Base-by-base conservation (phyloP, 2,113 vertebrate species). In the Oreocharis arfaki region DNA sequence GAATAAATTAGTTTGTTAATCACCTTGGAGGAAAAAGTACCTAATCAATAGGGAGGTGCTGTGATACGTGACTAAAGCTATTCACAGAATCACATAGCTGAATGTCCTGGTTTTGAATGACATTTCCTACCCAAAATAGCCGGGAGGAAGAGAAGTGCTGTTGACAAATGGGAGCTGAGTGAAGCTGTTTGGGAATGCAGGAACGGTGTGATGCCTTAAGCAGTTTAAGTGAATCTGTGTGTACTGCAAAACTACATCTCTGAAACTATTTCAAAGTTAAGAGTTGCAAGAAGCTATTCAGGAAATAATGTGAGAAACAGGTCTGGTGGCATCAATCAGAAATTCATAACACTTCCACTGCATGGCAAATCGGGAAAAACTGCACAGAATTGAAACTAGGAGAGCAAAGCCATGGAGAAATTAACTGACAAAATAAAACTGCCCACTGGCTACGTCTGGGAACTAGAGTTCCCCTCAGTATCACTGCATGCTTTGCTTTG, bases 241-340 rank as follows among this genome's bases (percentile, higher is more conserved):
- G 42, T 80, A 94, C 14, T 77, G 82, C 42, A 88, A 91, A 96
- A 79, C 71, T 79, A 37, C 50, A 63, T 52, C 67, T 95, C 77
- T 83, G 63, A 96, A 91, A 91, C 33, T 64, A 64, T 91, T 94
- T 96, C 89, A 79, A 91, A 97, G 84, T 76, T 75, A 53, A 76
- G n/a, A 89, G 42, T 8, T 80, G 70, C 46, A 61, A 93, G 75
- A 79, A 94, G 59, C 21, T 94, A 22, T 57, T 91, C 47, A 71
- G 52, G 88, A 95, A 92, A 78, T n/a, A 83, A 76, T 15, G 30
- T 33, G 35, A 93, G 84, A 93, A 78, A 7, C 16, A 64, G 41
- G 20, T 84, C 65, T 84, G 32, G 30, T 41, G 57, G 28, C 82
- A 93, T 82, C 14, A 2, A 67, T 93, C 65, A 82, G 55, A 81